phyloP scores from a whole-genome alignment of 2,797 vertebrate genomes.

The Sebastes ruberrimus region DNA sequence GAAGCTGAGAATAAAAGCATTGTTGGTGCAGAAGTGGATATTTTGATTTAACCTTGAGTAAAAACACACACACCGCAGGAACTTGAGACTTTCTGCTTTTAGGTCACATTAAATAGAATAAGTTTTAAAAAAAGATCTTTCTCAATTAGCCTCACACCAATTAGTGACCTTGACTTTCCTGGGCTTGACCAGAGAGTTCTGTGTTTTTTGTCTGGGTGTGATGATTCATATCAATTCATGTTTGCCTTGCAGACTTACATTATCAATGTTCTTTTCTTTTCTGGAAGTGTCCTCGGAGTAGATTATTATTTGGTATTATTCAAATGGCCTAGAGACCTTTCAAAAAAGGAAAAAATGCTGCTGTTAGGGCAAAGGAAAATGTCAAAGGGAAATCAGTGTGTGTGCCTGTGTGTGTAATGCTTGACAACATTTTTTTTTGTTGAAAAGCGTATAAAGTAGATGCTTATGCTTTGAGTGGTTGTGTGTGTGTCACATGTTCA shows the following conservation, averaged over 20 bases:
- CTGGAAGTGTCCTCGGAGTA: not conserved
- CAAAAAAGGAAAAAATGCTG: not conserved
- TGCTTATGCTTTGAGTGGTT: not conserved
- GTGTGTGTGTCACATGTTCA: slow-evolving; percentile 8
- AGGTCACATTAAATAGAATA: not conserved
- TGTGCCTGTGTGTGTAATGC: not conserved
- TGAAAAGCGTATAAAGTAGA: not conserved
- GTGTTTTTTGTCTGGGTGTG: not conserved
- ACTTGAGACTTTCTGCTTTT: not conserved
- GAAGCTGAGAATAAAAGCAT: not conserved
- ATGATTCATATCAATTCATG: not conserved
- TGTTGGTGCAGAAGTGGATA: not conserved
- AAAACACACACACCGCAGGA: not conserved
- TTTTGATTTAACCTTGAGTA: not conserved
- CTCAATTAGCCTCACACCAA: not conserved
- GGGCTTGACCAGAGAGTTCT: not conserved
- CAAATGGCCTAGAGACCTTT: not conserved
- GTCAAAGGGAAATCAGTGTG: not conserved
- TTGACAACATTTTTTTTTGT: not conserved
- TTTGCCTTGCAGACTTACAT: not conserved
- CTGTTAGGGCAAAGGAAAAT: not conserved
- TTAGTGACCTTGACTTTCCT: not conserved
- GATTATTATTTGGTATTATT: not conserved
- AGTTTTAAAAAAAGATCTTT: too few relatives aligned
- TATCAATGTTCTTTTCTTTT: not conserved